phyloP scores from a whole-genome alignment of 1,140 invertebrate species.

The Cyclina sinensis region DNA sequence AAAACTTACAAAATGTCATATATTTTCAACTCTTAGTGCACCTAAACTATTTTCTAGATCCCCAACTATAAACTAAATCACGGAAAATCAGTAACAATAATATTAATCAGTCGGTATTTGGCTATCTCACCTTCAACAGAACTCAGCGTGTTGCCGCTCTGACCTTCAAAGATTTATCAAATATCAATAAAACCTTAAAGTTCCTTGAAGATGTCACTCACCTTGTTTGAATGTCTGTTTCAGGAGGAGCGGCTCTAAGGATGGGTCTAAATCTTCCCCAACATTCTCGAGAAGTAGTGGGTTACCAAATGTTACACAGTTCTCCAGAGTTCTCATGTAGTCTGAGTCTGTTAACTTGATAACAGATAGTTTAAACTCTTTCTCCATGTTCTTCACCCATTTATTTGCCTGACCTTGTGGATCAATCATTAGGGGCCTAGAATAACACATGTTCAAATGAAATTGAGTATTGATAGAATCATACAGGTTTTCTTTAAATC shows the following conservation, averaged over 20 bases:
- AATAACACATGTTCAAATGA: neutral
- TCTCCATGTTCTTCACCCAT: conserved; percentile 98
- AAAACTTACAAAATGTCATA: neutral
- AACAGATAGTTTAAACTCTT: conserved; percentile 83
- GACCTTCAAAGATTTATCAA: no score
- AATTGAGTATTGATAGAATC: no score
- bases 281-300: conserved; percentile 86
- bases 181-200: no score
- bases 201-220: conserved; percentile 31
- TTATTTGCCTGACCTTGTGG: conserved; percentile 97
- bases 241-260: conserved; percentile 85
- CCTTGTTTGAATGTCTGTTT: conserved; percentile 87
- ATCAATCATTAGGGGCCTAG: conserved; percentile 96
- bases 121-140: no score
- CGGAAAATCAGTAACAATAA: no score
- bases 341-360: conserved; percentile 86
- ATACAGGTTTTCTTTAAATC: no score
- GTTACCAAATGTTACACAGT: conserved; percentile 86
- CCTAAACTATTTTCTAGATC: no score
- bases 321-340: conserved; percentile 86
- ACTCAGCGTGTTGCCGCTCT: no score
- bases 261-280: conserved; percentile 86
- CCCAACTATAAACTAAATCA: no score
- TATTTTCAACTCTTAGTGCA: no score
- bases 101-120: no score